Evolutionary conservation across 1,140 invertebrate species (phyloP), one percentile per base, ranked within the genome.

Genomic region (Anadara kagoshimensis): DNA sequence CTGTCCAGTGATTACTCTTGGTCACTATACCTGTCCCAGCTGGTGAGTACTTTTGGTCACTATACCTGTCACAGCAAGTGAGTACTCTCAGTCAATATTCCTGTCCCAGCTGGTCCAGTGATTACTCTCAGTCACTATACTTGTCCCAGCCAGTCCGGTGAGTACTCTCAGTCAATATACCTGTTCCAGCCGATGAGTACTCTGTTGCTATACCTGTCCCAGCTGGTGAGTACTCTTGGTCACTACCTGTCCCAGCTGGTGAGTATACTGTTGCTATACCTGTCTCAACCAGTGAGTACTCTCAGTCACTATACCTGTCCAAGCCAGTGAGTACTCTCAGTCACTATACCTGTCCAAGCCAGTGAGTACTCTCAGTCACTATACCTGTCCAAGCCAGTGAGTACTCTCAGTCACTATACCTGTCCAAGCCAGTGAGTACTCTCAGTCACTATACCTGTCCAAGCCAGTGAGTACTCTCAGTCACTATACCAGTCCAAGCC

Each of bases 151-250:
- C n/a, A n/a, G n/a, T n/a, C 98, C 58, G 87, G 86, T 88, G 67
- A 75, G 66, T 73, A 44, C 16, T 44, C 24, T 41, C n/a, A 22
- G 24, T n/a, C n/a, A n/a, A n/a, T n/a, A 10, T 47, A 47, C 16
- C 45, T 47, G 45, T 47, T 47, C 45, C 45, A 10, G 45, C 45
- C 8, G 45, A n/a, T n/a, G n/a, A n/a, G n/a, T n/a, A n/a, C n/a
- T n/a, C n/a, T n/a, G 91, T 99, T 0, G 95, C 93, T 1, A 94
- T 99, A 0, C 96, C 97, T 14, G 96, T 99, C n/a, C 98, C 98
- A 43, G 96, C 98, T 58, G 87, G 86, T 88, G 67, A 75, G 66
- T 73, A 44, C 16, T 44, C 24, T 41, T 22, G 20, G 24, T n/a
- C n/a, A n/a, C n/a, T 47, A 47, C 16, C 45, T 47, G 45, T 47